These are phyloP conservation scores for Acanthacorydalis orientalis DNA, from an alignment of 2,888 invertebrate genomes.

Conservation along the genomic window DNA sequence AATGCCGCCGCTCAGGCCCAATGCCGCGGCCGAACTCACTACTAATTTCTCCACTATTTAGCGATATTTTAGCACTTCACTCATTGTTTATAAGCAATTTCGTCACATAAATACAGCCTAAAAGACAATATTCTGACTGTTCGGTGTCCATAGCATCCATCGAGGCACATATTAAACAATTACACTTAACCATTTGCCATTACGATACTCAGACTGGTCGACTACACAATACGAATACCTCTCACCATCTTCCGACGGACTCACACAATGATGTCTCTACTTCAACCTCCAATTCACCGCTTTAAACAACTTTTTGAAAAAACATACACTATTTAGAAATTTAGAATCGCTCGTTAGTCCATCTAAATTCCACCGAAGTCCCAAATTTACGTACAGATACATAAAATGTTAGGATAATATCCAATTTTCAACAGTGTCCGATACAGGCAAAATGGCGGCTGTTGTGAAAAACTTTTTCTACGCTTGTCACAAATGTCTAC, in stretches of 20 bases:
- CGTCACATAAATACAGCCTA: constrained; percentile 23
- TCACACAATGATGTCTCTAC: constrained; percentile 52
- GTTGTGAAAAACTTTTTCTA: constrained; percentile 90
- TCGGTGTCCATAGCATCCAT: constrained; percentile 52
- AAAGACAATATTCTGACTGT: constrained; percentile 50
- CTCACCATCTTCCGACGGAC: constrained; percentile 59
- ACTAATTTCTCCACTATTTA: constrained; percentile 26
- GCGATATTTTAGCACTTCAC: constrained; percentile 24
- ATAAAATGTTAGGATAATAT: constrained; percentile 54
- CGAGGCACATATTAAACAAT: constrained; percentile 59
- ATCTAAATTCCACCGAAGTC: constrained; percentile 8
- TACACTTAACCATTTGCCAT: constrained; percentile 64
- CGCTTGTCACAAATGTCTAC: constrained; percentile 71
- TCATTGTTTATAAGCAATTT: constrained; percentile 26
- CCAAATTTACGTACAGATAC: constrained; percentile 26
- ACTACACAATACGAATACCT: constrained; percentile 39
- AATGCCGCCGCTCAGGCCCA: constrained; percentile 27
- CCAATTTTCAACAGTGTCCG: constrained; percentile 60
- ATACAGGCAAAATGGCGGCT: constrained; percentile 87
- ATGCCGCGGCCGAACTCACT: constrained; percentile 25
- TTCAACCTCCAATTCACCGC: constrained; percentile 44
- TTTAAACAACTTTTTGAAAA: constrained; percentile 30
- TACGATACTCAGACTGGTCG: constrained; percentile 54
- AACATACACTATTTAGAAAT: constrained; percentile 23
- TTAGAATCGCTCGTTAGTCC: constrained; percentile 19